Conservation (phyloP, 2,113 vertebrate genomes). For the Sterna hirundo region DNA sequence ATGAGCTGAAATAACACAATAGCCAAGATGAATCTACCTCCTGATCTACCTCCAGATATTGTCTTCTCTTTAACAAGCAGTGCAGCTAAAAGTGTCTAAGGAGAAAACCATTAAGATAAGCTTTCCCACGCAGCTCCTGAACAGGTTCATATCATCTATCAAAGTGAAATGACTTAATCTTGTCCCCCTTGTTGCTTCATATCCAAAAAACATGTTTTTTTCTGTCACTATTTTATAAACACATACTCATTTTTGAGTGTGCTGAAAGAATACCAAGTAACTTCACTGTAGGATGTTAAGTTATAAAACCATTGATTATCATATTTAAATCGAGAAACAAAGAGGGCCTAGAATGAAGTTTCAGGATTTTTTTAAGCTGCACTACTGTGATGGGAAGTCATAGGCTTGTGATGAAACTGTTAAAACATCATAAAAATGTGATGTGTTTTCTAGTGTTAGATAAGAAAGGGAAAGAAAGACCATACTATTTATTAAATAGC, state of each 20-base stretch:
- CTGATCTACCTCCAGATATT: not conserved
- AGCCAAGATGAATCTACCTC: not conserved
- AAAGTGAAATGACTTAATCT: not conserved
- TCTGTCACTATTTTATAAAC: not conserved
- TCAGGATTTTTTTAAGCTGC: not conserved
- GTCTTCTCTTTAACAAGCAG: not conserved
- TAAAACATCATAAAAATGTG: too few relatives aligned
- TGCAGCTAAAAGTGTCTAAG: not conserved
- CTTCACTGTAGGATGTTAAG: not conserved
- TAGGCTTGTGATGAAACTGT: not conserved
- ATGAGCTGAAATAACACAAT: not conserved
- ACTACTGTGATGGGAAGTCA: not conserved
- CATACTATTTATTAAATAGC: not conserved
- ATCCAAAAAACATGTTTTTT: fast-evolving
- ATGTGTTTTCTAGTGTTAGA: not conserved
- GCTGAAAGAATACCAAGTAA: not conserved
- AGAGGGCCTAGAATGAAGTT: not conserved
- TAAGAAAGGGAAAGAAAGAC: not conserved
- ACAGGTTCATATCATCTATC: not conserved
- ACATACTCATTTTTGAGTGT: not conserved
- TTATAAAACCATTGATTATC: not conserved
- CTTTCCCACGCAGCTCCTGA: not conserved
- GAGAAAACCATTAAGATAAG: not conserved
- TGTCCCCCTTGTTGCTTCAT: not conserved
- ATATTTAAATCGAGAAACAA: not conserved